A percentile compares a stretch with the other conserved stretches of the same genome.
Conservation (phyloP, 2,113 vertebrate genomes). For the Rhabdornis inornatus region DNA sequence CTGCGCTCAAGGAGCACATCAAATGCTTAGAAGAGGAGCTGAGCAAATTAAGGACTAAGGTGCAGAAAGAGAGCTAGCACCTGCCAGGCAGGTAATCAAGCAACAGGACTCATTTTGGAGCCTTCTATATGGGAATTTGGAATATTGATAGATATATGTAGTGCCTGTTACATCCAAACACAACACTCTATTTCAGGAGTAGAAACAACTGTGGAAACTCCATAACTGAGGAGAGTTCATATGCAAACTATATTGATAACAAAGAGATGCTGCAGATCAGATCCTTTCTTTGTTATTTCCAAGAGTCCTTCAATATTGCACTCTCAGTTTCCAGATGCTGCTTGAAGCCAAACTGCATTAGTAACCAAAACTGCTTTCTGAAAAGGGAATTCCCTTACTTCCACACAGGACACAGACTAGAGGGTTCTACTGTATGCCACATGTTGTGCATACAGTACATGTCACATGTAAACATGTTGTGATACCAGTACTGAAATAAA, state of each 20-base stretch:
- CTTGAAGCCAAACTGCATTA: background rate
- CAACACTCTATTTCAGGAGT: background rate
- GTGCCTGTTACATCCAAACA: constrained; percentile 19
- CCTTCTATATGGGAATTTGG: background rate
- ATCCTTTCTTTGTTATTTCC: background rate
- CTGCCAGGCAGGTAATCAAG: background rate
- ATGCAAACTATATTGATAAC: background rate
- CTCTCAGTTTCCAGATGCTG: constrained; percentile 40
- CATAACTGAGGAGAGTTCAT: background rate
- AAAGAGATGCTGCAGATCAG: constrained; percentile 14
- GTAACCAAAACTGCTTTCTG: constrained; percentile 1
- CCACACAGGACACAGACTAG: background rate
- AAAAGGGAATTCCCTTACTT: background rate
- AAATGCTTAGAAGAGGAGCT: constrained; percentile 88
- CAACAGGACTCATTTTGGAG: background rate
- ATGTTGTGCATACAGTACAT: too few species aligned
- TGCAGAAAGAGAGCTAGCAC: constrained; percentile 79
- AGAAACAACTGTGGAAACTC: background rate
- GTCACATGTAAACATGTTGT: background rate
- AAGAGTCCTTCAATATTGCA: background rate
- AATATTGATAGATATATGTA: background rate
- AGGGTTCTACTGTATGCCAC: background rate
- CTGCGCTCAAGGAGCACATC: constrained; percentile 82
- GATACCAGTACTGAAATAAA: background rate
- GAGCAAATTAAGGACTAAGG: constrained; percentile 80